Percentiles rank a stretch among this genome's conserved stretches.
Evolutionary conservation across 2,888 invertebrate species (phyloP).

Genomic region (Amorpha juglandis): DNA sequence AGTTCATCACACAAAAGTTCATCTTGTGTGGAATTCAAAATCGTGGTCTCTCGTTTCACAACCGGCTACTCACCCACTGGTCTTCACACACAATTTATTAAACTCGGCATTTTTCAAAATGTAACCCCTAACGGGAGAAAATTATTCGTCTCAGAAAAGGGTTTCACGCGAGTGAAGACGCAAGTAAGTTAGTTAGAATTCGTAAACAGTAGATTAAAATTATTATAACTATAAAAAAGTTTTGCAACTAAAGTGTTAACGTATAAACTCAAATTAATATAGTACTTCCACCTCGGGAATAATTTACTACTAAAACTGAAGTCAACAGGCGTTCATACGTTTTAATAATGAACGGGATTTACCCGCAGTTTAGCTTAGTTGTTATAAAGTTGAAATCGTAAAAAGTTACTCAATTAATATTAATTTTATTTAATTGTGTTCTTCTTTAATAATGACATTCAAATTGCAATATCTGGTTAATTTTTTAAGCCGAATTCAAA

Average conservation of each 20-base stretch:
- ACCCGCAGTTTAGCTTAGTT: not conserved
- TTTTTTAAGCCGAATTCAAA: too few relatives aligned
- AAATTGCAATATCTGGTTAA: too few relatives aligned
- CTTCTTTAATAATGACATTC: not conserved
- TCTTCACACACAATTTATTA: too few relatives aligned
- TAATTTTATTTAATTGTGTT: not conserved
- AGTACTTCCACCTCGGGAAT: not conserved
- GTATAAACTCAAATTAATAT: slow-evolving; percentile 6
- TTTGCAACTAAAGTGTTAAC: not conserved
- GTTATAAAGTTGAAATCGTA: not conserved
- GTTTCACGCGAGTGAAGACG: too few relatives aligned
- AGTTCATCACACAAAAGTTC: too few relatives aligned
- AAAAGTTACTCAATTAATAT: not conserved
- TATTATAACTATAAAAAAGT: slow-evolving; percentile 1
- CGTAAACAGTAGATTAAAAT: not conserved
- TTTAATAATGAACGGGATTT: slow-evolving; percentile 6
- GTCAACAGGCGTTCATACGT: not conserved
- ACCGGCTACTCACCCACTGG: too few relatives aligned
- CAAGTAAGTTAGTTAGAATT: not conserved
- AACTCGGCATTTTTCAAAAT: too few relatives aligned
- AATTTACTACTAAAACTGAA: not conserved
- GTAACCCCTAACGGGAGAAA: too few relatives aligned
- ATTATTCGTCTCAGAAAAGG: too few relatives aligned
- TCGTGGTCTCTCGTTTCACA: too few relatives aligned
- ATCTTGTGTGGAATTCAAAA: too few relatives aligned